Percentiles rank a stretch among this genome's conserved stretches.
These are phyloP conservation scores for Montipora foliosa DNA, from an alignment of 64 coral and sea anemone genomes.

Conservation along the genomic window DNA sequence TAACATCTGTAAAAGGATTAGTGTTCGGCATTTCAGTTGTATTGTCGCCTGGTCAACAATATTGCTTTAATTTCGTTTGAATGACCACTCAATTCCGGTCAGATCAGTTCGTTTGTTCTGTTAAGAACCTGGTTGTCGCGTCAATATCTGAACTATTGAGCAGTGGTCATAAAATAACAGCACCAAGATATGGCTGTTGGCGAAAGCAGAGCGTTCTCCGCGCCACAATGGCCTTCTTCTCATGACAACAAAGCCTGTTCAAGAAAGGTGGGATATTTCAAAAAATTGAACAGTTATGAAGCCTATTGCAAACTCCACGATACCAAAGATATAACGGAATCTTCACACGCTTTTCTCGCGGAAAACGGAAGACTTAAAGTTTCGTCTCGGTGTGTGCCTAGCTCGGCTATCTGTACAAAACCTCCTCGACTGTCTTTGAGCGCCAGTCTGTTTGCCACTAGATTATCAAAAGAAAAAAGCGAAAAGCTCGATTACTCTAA, in stretches of 20 bases:
- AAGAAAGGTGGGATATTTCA: not conserved
- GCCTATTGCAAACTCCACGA: not conserved
- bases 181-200: not conserved
- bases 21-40: not conserved
- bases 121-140: too few species aligned
- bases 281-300: constrained; percentile 15
- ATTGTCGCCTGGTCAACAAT: not conserved
- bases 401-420: too few species aligned
- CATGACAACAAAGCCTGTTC: not conserved
- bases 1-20: not conserved
- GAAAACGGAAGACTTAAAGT: not conserved
- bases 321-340: not conserved
- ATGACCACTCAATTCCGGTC: not conserved
- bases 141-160: not conserved
- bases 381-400: too few species aligned
- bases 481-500: too few species aligned
- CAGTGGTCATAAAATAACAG: not conserved
- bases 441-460: too few species aligned
- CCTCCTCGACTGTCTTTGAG: too few species aligned
- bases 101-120: too few species aligned
- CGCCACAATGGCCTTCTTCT: not conserved
- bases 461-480: too few species aligned
- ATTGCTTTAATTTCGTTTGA: constrained; percentile 11
- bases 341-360: not conserved
- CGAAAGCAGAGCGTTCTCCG: constrained; percentile 3